phyloP scores from a whole-genome alignment of 2,888 invertebrate genomes.

The Ctena decussata region DNA sequence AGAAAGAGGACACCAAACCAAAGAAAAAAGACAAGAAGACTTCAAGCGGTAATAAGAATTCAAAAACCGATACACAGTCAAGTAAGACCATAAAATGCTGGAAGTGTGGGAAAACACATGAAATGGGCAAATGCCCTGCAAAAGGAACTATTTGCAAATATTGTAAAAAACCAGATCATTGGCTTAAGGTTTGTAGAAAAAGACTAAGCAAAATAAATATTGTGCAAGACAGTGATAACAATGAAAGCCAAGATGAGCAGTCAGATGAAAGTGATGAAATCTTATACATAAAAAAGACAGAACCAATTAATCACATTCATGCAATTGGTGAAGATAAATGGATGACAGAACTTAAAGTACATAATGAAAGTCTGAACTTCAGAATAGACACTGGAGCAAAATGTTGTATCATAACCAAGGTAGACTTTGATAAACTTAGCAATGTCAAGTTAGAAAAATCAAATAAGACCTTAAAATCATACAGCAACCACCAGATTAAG shows the following conservation, averaged over 20 bases:
- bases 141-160: conserved; percentile 35
- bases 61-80: neutral
- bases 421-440: conserved; percentile 16
- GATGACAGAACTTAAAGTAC: conserved; percentile 17
- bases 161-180: conserved; percentile 47
- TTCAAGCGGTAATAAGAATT: neutral
- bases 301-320: neutral
- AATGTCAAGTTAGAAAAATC: conserved; percentile 7
- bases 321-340: conserved; percentile 24
- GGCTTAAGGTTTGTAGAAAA: conserved; percentile 32
- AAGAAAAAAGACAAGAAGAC: neutral
- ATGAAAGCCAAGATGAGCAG: neutral
- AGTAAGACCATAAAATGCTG: conserved; percentile 3
- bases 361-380: conserved; percentile 7
- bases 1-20: conserved; percentile 1
- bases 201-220: neutral
- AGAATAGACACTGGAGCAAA: conserved; percentile 49
- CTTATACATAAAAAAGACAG: neutral
- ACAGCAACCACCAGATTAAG: conserved; percentile 35
- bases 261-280: conserved; percentile 7
- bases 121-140: conserved; percentile 31
- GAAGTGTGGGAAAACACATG: conserved; percentile 28
- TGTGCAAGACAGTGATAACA: neutral
- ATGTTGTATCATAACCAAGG: conserved; percentile 32
- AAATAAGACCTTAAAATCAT: conserved; percentile 30